Conservation (phyloP, 1,140 invertebrate species). For the Limonius californicus region DNA sequence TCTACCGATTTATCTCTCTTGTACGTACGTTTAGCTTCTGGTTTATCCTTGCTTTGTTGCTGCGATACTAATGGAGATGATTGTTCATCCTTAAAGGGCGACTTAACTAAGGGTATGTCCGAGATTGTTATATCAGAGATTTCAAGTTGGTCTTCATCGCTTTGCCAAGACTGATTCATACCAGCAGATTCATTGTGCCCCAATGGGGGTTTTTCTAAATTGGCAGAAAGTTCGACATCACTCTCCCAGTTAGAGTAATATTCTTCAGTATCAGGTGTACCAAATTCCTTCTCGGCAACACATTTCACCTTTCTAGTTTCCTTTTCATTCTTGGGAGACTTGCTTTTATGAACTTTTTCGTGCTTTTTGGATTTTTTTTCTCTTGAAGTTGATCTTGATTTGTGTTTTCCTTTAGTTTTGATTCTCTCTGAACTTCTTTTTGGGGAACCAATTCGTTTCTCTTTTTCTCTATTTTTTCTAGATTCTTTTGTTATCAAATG, state of each 20-base stretch:
- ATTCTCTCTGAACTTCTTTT: too few relatives aligned
- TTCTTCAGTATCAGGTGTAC: constrained; percentile 40
- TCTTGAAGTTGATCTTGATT: too few relatives aligned
- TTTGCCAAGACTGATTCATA: constrained; percentile 37
- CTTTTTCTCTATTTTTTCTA: background rate
- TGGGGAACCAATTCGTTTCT: too few relatives aligned
- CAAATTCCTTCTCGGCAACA: background rate
- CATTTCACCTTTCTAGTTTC: too few relatives aligned
- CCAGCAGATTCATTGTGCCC: background rate
- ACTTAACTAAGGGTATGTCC: background rate
- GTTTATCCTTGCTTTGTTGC: too few relatives aligned
- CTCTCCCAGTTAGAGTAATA: constrained; percentile 41
- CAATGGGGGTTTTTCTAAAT: background rate
- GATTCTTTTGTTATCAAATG: background rate
- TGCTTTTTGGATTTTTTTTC: too few relatives aligned
- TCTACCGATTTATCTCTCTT: too few relatives aligned
- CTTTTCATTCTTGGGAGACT: too few relatives aligned
- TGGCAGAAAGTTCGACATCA: constrained; percentile 25
- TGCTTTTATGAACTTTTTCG: too few relatives aligned
- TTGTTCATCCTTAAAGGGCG: background rate
- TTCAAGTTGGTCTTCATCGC: constrained; percentile 28
- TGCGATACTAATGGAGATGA: background rate
- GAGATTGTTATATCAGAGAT: constrained; percentile 2
- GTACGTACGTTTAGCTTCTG: too few relatives aligned
- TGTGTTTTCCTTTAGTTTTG: too few relatives aligned